phyloP scores from a whole-genome alignment of 2,113 vertebrate genomes.

The Salminus brasiliensis region DNA sequence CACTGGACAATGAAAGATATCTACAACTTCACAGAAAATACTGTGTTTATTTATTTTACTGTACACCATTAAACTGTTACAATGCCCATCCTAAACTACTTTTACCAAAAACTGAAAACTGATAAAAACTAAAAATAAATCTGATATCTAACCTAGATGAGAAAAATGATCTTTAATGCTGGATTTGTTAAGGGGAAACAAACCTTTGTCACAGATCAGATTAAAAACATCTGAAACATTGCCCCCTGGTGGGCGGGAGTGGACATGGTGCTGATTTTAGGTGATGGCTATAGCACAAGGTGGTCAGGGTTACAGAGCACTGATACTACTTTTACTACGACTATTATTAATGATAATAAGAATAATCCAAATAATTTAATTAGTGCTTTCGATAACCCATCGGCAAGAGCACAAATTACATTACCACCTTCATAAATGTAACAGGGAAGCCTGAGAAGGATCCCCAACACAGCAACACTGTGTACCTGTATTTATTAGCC shows the following conservation, averaged over 20 bases:
- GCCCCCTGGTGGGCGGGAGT: constrained; percentile 13
- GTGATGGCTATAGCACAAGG: too few species aligned
- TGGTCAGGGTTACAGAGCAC: too few species aligned
- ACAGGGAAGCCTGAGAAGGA: too few species aligned
- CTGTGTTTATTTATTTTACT: not conserved
- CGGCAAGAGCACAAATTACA: not conserved
- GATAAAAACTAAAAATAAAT: not conserved
- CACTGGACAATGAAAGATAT: not conserved
- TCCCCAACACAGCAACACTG: too few species aligned
- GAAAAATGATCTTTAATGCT: not conserved
- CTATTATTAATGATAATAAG: too few species aligned
- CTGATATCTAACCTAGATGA: not conserved
- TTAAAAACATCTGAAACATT: not conserved
- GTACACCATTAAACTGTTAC: not conserved
- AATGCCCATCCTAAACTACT: not conserved
- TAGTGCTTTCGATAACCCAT: too few species aligned
- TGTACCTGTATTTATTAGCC: too few species aligned
- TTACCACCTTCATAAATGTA: too few species aligned
- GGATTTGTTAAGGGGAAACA: not conserved
- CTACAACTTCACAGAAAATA: not conserved
- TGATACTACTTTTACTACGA: too few species aligned
- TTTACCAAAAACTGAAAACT: not conserved
- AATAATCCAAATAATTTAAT: too few species aligned
- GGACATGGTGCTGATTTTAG: not conserved
- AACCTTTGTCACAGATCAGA: not conserved